These are phyloP conservation scores for Cybosia mesomella DNA, from an alignment of 2,888 invertebrate species.

Conservation along the genomic window DNA sequence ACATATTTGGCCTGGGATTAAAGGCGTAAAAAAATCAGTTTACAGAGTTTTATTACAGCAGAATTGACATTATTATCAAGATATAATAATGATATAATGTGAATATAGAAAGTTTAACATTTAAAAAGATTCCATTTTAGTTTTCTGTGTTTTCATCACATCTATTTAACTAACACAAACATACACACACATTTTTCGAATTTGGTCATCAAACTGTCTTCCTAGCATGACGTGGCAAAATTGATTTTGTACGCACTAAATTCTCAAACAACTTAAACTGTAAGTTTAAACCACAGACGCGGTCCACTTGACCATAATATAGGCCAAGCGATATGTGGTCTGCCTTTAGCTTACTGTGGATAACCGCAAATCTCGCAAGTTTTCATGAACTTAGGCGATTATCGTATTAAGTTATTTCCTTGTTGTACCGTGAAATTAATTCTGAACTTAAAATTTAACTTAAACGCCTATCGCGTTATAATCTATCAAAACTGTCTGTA, in stretches of 20 bases:
- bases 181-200: neutral
- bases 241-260: neutral
- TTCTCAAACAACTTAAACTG: neutral
- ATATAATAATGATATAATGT: too few relatives aligned
- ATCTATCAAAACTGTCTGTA: too few relatives aligned
- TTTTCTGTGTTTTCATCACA: too few relatives aligned
- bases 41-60: too few relatives aligned
- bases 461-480: too few relatives aligned
- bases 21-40: too few relatives aligned
- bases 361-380: constrained; percentile 37
- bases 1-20: too few relatives aligned
- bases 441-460: neutral
- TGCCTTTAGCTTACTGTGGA: constrained; percentile 10
- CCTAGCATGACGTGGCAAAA: too few relatives aligned
- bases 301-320: constrained; percentile 27
- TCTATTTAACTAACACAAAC: too few relatives aligned
- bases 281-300: constrained; percentile 25
- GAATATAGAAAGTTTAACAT: too few relatives aligned
- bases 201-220: neutral
- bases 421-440: neutral
- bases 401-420: constrained; percentile 19
- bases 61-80: too few relatives aligned
- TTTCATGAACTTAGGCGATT: constrained; percentile 20
- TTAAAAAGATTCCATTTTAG: too few relatives aligned
- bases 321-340: constrained; percentile 28